phyloP scores from a whole-genome alignment of 2,113 vertebrate genomes.

The Lathamus discolor region DNA sequence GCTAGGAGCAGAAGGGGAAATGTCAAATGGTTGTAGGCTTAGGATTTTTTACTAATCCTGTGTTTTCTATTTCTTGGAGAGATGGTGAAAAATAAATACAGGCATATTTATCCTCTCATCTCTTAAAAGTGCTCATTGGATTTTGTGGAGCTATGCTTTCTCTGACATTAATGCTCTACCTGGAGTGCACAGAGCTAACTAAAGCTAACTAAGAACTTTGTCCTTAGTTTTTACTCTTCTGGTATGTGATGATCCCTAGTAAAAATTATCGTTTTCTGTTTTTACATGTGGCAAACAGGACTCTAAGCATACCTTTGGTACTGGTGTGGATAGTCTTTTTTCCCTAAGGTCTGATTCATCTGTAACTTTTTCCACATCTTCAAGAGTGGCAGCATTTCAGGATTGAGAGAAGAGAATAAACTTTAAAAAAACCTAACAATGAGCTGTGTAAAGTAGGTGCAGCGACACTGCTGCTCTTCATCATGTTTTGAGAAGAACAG shows the following conservation, averaged over 20 bases:
- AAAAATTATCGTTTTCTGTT: background rate
- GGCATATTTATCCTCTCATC: background rate
- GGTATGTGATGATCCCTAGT: background rate
- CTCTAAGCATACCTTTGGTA: background rate
- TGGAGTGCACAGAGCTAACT: background rate
- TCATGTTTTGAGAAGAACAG: background rate
- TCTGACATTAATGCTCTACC: background rate
- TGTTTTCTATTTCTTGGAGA: background rate
- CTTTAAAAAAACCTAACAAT: background rate
- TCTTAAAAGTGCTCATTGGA: background rate
- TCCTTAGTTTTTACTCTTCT: background rate
- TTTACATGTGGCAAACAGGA: background rate
- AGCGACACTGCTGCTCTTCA: background rate
- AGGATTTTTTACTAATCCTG: background rate
- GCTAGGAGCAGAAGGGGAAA: background rate
- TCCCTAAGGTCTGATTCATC: background rate
- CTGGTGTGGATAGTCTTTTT: background rate
- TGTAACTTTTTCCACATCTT: background rate
- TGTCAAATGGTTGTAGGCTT: background rate
- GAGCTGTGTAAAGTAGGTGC: background rate
- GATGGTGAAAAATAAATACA: background rate
- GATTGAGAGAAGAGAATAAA: background rate
- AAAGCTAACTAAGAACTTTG: background rate
- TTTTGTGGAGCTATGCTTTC: background rate
- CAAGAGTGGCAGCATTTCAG: background rate